Evolutionary conservation across 2,797 vertebrate genomes (phyloP), one percentile per base, ranked within the genome.

Genomic region (Pseudochirops corinnae): DNA sequence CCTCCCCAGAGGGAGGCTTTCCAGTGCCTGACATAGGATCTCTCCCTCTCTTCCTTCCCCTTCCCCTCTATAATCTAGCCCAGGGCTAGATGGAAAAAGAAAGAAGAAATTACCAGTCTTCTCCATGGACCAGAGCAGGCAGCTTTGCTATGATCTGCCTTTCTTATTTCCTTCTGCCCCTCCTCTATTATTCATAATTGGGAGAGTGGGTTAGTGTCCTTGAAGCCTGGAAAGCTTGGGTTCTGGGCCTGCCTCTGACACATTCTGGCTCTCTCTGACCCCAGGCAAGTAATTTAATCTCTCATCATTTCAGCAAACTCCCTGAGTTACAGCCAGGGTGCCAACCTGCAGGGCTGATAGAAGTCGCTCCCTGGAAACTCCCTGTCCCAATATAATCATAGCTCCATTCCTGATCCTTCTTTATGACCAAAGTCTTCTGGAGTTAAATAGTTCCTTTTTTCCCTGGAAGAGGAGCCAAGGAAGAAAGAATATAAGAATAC

Each of bases 161-260:
- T 46, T 33, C 57, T 29, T 92, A 11, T 56, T 26, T 60, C 62
- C 1, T 60, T 7, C 28, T 52, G 4, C 67, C 0, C 52, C 60
- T 12, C 12, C 39, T 91, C 90, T 55, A 4, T 96, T 92, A 90
- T 94, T 96, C 94, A 92, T 92, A 56, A 91, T 28, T 93, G 13
- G 56, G n/a, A 74, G 14, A 5, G 33, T n/a, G 33, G n/a, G 21
- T n/a, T n/a, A 67, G 33, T 9, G 16, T n/a, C 67, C 5, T 21
- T 21, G 14, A 74, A 74, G n/a, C 67, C n/a, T 74, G 4, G n/a
- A 67, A 67, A 67, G 5, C 62, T 67, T 67, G 67, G 5, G 2
- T 74, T 74, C 18, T 39, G n/a, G n/a, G n/a, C 18, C 33, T 39
- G 5, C 18, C 16, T 39, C 33, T n/a, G 33, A n/a, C 62, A n/a